phyloP scores from a whole-genome alignment of 2,888 invertebrate genomes.

The Dicranocentrus wangi region DNA sequence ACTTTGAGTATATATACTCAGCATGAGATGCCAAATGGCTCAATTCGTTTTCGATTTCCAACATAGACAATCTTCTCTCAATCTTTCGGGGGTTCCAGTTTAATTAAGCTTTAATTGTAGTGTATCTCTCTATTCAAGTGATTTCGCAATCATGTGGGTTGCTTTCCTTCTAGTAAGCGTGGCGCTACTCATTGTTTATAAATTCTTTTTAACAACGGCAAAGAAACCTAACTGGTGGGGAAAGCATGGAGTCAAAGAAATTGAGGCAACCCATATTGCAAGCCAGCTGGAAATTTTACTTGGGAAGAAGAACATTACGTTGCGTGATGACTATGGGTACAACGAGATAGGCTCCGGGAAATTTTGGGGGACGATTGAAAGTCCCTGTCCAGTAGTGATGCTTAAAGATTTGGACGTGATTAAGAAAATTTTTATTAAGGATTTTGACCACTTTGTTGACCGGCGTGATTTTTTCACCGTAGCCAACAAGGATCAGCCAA shows the following conservation, averaged over 20 bases:
- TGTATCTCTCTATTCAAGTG: no score
- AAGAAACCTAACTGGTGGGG: slow-evolving; percentile 21
- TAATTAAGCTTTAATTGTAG: no score
- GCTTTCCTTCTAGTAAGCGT: neutral
- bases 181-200: neutral
- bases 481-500: neutral
- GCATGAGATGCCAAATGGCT: no score
- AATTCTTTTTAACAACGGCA: neutral
- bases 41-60: no score
- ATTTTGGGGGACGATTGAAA: slow-evolving; percentile 34
- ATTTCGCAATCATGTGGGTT: no score
- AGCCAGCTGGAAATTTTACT: slow-evolving; percentile 15
- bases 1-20: no score
- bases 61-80: no score
- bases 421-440: slow-evolving; percentile 56
- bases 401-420: slow-evolving; percentile 56
- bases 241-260: slow-evolving; percentile 36
- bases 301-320: neutral
- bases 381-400: neutral
- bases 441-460: slow-evolving; percentile 63
- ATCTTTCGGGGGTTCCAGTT: no score
- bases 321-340: slow-evolving; percentile 26
- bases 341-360: neutral
- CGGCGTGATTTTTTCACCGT: slow-evolving; percentile 35
- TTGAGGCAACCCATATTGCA: slow-evolving; percentile 6